Percentiles rank a stretch among this genome's conserved stretches.
phyloP scores from a whole-genome alignment of 2,888 invertebrate species.

The Chrysolina americana region DNA sequence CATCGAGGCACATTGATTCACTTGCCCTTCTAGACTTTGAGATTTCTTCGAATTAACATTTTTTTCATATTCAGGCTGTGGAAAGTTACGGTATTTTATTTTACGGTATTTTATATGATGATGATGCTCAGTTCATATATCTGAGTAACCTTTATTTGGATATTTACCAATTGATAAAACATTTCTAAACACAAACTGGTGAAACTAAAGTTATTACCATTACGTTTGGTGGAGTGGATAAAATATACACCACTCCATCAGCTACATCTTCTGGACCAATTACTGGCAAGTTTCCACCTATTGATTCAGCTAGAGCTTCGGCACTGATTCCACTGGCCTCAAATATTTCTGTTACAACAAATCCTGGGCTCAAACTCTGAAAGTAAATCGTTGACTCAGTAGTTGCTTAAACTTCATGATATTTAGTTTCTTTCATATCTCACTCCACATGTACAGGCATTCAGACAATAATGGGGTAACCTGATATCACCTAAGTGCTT shows the following conservation, averaged over 20 bases:
- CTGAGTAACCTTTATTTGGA: background rate
- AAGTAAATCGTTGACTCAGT: background rate
- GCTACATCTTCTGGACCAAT: constrained; percentile 28
- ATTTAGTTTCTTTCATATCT: background rate
- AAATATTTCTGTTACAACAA: constrained; percentile 33
- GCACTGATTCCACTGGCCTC: constrained; percentile 1
- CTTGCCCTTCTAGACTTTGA: too few relatives aligned
- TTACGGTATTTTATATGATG: too few relatives aligned
- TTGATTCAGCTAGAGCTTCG: background rate
- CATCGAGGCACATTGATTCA: too few relatives aligned
- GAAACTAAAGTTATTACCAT: constrained; percentile 22
- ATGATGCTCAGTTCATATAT: too few relatives aligned
- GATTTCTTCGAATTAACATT: too few relatives aligned
- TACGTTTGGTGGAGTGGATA: constrained; percentile 39
- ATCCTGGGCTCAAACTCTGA: constrained; percentile 37
- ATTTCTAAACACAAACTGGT: too few relatives aligned
- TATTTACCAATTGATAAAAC: background rate
- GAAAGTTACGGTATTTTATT: too few relatives aligned
- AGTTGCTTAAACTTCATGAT: background rate
- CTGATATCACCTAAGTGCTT: too few relatives aligned
- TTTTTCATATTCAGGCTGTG: too few relatives aligned
- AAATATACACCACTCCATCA: constrained; percentile 28
- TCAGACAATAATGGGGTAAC: background rate
- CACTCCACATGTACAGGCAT: background rate
- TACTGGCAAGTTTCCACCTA: constrained; percentile 16